These are phyloP conservation scores for Maniola jurtina DNA, from an alignment of 1,140 invertebrate genomes.

Conservation along the genomic window DNA sequence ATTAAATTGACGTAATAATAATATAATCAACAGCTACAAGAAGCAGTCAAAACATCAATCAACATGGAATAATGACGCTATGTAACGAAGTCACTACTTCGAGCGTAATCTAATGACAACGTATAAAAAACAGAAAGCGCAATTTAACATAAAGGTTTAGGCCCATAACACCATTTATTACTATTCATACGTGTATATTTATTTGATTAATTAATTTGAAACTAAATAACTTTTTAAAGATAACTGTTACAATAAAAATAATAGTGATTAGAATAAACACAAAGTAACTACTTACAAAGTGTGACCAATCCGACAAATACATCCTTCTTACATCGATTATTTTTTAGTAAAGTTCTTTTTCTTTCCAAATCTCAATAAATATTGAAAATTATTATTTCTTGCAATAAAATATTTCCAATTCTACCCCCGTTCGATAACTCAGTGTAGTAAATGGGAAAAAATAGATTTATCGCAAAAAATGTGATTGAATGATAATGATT, in stretches of 20 bases:
- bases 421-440: not conserved
- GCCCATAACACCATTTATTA: slow-evolving; percentile 2
- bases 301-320: too few species aligned
- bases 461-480: not conserved
- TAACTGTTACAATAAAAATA: too few species aligned
- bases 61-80: slow-evolving; percentile 17
- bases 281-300: too few species aligned
- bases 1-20: slow-evolving; percentile 31
- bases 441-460: not conserved
- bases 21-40: slow-evolving; percentile 22
- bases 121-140: slow-evolving; percentile 36
- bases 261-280: too few species aligned
- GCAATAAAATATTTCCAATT: not conserved
- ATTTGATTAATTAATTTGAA: too few species aligned
- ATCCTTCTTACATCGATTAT: too few species aligned
- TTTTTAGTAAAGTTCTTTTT: not conserved
- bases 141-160: slow-evolving; percentile 17
- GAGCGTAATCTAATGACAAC: slow-evolving; percentile 38
- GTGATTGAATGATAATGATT: not conserved
- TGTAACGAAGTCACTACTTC: slow-evolving; percentile 40
- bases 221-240: too few species aligned
- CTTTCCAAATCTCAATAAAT: not conserved
- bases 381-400: not conserved
- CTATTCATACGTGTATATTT: too few species aligned
- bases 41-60: slow-evolving; percentile 28